Conservation (phyloP, 2,888 invertebrate genomes). For the Geophilus truncorum region DNA sequence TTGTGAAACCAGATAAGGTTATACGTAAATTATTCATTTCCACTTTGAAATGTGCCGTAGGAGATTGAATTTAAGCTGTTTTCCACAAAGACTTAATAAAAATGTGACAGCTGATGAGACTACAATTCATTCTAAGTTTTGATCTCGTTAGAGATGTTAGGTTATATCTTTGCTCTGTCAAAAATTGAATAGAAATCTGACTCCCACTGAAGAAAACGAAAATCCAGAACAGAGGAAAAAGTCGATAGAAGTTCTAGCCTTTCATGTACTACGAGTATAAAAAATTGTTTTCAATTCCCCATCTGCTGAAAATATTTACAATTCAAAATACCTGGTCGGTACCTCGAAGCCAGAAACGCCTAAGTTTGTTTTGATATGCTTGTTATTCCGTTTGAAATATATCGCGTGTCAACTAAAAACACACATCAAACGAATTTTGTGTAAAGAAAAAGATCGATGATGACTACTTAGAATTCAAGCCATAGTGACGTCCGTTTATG, state of each 20-base stretch:
- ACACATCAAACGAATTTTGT: no score
- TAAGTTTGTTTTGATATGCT: neutral
- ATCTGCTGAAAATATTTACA: no score
- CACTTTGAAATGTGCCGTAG: neutral
- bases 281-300: no score
- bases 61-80: neutral
- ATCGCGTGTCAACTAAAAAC: no score
- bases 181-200: neutral
- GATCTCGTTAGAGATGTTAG: neutral
- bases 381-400: neutral
- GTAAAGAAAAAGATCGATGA: neutral
- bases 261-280: no score
- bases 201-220: neutral
- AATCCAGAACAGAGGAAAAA: neutral
- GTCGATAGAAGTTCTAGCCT: neutral
- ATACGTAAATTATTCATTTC: neutral
- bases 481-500: neutral
- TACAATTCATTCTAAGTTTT: neutral
- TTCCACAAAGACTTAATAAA: neutral
- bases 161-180: neutral
- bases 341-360: no score
- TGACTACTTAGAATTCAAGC: neutral
- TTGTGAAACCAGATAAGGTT: neutral
- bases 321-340: no score
- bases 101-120: neutral